Percentiles rank a stretch among this genome's conserved stretches.
These are phyloP conservation scores for Caenorhabditis sulstoni DNA, from an alignment of 2,888 invertebrate species.

Conservation along the genomic window DNA sequence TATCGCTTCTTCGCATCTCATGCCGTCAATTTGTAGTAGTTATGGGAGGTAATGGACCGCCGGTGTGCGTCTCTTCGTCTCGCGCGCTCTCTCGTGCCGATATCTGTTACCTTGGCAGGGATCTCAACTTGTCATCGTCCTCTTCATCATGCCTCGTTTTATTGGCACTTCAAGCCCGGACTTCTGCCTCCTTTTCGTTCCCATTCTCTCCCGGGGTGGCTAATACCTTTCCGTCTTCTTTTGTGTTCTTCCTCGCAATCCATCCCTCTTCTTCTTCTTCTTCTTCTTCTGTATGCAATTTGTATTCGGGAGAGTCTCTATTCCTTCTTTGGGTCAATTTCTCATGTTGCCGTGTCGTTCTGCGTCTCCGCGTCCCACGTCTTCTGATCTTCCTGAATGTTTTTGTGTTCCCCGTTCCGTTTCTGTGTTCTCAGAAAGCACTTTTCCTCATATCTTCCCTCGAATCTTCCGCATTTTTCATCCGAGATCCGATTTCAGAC, in stretches of 20 bases:
- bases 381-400: neutral
- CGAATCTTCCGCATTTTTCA: too few species aligned
- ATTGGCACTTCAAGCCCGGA: constrained; percentile 26
- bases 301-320: constrained; percentile 32
- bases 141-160: constrained; percentile 30
- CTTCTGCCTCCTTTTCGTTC: constrained; percentile 4
- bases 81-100: constrained; percentile 9
- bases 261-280: neutral
- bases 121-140: constrained; percentile 30
- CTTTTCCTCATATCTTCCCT: neutral
- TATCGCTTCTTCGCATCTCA: constrained; percentile 21
- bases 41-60: constrained; percentile 44
- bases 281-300: constrained; percentile 32
- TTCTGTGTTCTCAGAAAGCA: neutral
- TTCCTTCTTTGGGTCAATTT: constrained; percentile 35
- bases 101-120: constrained; percentile 50
- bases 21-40: constrained; percentile 55
- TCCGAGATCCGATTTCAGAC: constrained; percentile 4
- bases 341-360: constrained; percentile 34
- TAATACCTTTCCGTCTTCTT: constrained; percentile 45
- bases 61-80: constrained; percentile 10
- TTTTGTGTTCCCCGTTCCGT: neutral
- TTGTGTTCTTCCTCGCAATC: constrained; percentile 31
- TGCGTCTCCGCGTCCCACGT: constrained; percentile 19
- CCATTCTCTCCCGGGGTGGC: constrained; percentile 2